Conservation (phyloP, 2,797 vertebrate genomes). For the Phalloptychus januarius region DNA sequence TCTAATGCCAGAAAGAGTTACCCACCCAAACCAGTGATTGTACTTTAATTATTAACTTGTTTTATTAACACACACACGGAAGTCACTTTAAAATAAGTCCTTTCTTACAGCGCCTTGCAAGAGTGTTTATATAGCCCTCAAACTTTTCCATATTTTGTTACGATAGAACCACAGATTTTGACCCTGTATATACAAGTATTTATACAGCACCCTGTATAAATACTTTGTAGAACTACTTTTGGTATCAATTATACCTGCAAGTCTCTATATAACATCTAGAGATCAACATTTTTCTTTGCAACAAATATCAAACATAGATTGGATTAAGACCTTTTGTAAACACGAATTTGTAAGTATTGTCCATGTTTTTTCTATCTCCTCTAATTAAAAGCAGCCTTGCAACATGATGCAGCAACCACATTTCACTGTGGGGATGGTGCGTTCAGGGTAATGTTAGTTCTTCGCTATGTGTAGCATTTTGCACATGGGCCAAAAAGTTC, state of each 20-base stretch:
- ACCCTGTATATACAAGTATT: too few species aligned
- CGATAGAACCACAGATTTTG: neutral
- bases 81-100: conserved; percentile 56
- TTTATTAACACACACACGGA: conserved; percentile 67
- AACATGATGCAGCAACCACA: neutral
- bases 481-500: neutral
- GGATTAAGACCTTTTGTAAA: neutral
- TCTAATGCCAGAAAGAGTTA: conserved; percentile 77
- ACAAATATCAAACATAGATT: neutral
- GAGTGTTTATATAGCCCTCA: neutral
- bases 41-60: conserved; percentile 70
- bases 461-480: neutral
- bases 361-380: neutral
- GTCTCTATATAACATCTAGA: neutral
- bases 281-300: neutral
- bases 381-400: neutral
- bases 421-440: neutral
- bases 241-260: neutral
- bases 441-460: neutral
- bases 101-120: neutral
- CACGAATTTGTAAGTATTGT: neutral
- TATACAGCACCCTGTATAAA: neutral
- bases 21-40: conserved; percentile 58
- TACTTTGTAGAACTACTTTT: neutral
- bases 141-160: neutral